A percentile compares a stretch with the other conserved stretches of the same genome.
These are phyloP conservation scores for Ichneumon xanthorius DNA, from an alignment of 2,888 invertebrate genomes.

Conservation along the genomic window DNA sequence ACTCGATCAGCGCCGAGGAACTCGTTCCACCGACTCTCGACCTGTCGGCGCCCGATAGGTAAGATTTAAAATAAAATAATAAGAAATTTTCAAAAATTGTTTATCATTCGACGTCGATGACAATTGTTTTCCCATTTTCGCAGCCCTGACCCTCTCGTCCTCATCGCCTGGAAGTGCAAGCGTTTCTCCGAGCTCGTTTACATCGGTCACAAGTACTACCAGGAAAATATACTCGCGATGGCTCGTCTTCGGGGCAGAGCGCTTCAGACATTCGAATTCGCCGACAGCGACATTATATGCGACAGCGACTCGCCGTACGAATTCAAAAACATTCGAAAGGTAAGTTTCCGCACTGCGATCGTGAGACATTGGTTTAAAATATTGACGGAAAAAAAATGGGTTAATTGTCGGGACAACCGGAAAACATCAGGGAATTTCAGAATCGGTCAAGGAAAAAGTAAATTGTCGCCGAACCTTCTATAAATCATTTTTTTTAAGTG, in stretches of 20 bases:
- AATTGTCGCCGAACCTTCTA: too few species aligned
- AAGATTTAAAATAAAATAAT: constrained; percentile 49
- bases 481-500: too few species aligned
- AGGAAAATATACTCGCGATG: constrained; percentile 88
- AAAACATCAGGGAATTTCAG: too few species aligned
- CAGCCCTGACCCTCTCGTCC: constrained; percentile 88
- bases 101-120: not conserved
- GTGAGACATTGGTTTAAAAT: not conserved
- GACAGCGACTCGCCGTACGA: constrained; percentile 74
- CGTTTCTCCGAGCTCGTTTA: constrained; percentile 87
- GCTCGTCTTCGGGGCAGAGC: constrained; percentile 87
- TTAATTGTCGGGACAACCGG: too few species aligned
- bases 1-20: constrained; percentile 84
- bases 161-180: constrained; percentile 89
- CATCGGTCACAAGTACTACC: constrained; percentile 87
- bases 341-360: constrained; percentile 66
- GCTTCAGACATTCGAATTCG: constrained; percentile 87
- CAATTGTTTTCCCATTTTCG: not conserved
- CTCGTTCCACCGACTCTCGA: constrained; percentile 75
- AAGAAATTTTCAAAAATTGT: not conserved
- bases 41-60: constrained; percentile 75
- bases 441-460: too few species aligned
- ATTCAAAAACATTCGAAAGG: constrained; percentile 77
- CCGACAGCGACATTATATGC: constrained; percentile 85
- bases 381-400: too few species aligned